phyloP scores from a whole-genome alignment of 2,888 invertebrate genomes.

The Eugnorisma glareosa region DNA sequence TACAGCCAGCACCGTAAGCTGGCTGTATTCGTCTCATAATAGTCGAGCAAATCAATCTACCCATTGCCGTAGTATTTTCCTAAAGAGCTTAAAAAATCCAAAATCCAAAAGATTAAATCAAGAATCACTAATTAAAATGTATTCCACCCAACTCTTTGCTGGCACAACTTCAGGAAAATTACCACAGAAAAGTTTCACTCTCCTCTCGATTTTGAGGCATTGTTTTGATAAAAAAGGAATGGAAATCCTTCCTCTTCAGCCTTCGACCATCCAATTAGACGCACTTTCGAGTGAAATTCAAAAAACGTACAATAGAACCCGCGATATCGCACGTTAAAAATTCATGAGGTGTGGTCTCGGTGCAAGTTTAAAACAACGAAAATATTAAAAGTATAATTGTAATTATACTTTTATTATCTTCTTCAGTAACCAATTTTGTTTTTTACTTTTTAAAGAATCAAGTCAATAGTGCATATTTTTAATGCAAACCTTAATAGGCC shows the following conservation, averaged over 20 bases:
- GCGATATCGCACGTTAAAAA: conserved; percentile 85
- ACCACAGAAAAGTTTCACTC: conserved; percentile 47
- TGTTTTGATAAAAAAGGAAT: conserved; percentile 68
- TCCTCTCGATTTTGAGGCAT: conserved; percentile 51
- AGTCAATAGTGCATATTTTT: not conserved
- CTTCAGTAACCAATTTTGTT: not conserved
- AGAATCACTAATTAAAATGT: conserved; percentile 2
- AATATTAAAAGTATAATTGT: no score
- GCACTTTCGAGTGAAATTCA: conserved; percentile 78
- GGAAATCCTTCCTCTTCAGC: conserved; percentile 75
- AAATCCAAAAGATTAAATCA: not conserved
- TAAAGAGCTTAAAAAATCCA: no score
- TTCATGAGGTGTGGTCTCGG: conserved; percentile 72
- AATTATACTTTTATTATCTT: not conserved
- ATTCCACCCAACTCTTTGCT: conserved; percentile 16
- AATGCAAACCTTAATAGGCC: no score
- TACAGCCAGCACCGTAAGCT: no score
- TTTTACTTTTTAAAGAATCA: not conserved
- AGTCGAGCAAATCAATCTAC: no score
- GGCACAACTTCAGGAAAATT: conserved; percentile 44
- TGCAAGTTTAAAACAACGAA: conserved; percentile 51
- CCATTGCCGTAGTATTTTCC: not conserved
- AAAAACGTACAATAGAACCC: conserved; percentile 83
- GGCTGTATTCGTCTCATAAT: no score
- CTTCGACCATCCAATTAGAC: conserved; percentile 84